phyloP scores from a whole-genome alignment of 1,140 invertebrate genomes.

The Drosophila miranda region DNA sequence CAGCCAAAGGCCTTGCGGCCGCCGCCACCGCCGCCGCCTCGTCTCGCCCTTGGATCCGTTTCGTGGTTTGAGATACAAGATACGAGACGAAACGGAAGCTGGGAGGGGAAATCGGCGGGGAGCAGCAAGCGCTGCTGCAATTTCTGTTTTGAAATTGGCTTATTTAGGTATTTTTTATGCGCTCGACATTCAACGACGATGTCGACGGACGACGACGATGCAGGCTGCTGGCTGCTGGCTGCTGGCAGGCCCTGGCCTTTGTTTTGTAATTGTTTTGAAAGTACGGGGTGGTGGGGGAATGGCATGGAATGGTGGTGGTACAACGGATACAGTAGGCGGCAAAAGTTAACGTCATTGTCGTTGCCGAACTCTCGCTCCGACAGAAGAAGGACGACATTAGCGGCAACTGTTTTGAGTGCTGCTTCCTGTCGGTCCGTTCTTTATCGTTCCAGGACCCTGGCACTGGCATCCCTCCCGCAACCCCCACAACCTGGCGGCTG shows the following conservation, averaged over 20 bases:
- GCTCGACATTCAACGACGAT: slow-evolving; percentile 25
- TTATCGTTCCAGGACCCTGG: slow-evolving; percentile 45
- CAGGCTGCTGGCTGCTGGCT: slow-evolving; percentile 14
- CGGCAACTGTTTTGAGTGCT: slow-evolving; percentile 79
- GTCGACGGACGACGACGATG: neutral
- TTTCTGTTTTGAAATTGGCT: slow-evolving; percentile 75
- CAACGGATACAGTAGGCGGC: slow-evolving; percentile 62
- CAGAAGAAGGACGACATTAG: slow-evolving; percentile 72
- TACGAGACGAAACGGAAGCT: too few species aligned
- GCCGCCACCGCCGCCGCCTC: slow-evolving; percentile 11
- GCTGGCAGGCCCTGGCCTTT: slow-evolving; percentile 50
- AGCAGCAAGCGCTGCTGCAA: slow-evolving; percentile 41
- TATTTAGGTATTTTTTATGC: slow-evolving; percentile 75
- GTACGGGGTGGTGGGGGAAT: neutral
- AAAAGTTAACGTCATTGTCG: slow-evolving; percentile 75
- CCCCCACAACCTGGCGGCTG: slow-evolving; percentile 14
- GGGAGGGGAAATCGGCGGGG: neutral
- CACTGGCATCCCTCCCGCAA: slow-evolving; percentile 8
- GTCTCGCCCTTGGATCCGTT: slow-evolving; percentile 7
- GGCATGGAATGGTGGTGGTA: slow-evolving; percentile 2
- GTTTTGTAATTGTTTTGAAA: slow-evolving; percentile 77
- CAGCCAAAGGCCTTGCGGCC: slow-evolving; percentile 6
- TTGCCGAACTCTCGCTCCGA: slow-evolving; percentile 7
- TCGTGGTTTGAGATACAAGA: too few species aligned
- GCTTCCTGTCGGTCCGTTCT: slow-evolving; percentile 72